A percentile compares a stretch with the other conserved stretches of the same genome.
These are phyloP conservation scores for Orthonychiurus folsomi DNA, from an alignment of 2,888 invertebrate genomes.

Conservation along the genomic window DNA sequence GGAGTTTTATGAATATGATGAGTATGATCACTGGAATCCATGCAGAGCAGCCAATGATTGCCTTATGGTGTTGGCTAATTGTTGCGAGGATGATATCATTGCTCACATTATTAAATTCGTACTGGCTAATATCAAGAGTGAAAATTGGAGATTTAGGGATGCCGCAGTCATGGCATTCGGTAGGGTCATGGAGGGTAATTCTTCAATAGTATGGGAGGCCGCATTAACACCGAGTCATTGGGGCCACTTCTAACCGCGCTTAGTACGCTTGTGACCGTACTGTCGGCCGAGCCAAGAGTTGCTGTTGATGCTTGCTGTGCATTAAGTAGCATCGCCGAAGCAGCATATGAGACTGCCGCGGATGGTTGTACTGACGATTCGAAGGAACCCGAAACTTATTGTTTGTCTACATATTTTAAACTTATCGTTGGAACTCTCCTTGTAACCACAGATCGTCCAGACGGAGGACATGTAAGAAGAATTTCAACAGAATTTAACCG, in stretches of 20 bases:
- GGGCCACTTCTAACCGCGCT: slow-evolving; percentile 71
- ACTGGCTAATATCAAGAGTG: slow-evolving; percentile 81
- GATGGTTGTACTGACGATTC: slow-evolving; percentile 47
- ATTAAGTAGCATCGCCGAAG: slow-evolving; percentile 90
- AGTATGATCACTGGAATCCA: slow-evolving; percentile 99
- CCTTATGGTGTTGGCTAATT: slow-evolving; percentile 90
- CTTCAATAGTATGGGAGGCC: slow-evolving; percentile 92
- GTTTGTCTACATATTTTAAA: slow-evolving; percentile 87
- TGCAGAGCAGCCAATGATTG: slow-evolving; percentile 99
- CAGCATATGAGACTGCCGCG: slow-evolving; percentile 79
- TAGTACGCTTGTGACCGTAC: slow-evolving; percentile 63
- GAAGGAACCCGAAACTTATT: slow-evolving; percentile 61
- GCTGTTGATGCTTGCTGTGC: slow-evolving; percentile 99
- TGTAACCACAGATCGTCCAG: slow-evolving; percentile 87
- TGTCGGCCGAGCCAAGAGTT: slow-evolving; percentile 89
- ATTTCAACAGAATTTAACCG: not conserved
- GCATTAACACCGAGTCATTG: slow-evolving; percentile 74
- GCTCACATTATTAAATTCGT: slow-evolving; percentile 92
- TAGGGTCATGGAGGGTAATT: slow-evolving; percentile 46
- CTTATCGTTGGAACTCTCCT: slow-evolving; percentile 82
- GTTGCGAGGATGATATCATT: slow-evolving; percentile 96
- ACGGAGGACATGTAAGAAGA: slow-evolving; percentile 59
- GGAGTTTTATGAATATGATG: slow-evolving; percentile 66
- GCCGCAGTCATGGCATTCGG: slow-evolving; percentile 99
- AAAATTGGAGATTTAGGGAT: slow-evolving; percentile 86